phyloP scores from a whole-genome alignment of 2,888 invertebrate species.

The Rhagonycha lutea region DNA sequence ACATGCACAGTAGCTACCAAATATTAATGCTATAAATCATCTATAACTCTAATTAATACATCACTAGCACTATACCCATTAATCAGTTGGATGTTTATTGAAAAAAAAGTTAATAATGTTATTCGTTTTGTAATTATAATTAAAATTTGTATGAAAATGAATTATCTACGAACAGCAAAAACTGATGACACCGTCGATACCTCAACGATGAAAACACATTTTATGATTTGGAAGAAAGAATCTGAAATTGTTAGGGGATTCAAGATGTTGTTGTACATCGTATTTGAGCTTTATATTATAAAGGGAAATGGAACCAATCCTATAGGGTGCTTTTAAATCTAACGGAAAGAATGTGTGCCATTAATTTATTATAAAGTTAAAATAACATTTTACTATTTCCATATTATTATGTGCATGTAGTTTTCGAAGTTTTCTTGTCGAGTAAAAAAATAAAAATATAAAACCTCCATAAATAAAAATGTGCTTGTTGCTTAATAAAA shows the following conservation, averaged over 20 bases:
- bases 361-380: not conserved
- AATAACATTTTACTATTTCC: not conserved
- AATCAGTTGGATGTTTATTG: conserved; percentile 27
- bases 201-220: not conserved
- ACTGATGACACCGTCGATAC: not conserved
- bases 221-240: not conserved
- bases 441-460: not conserved
- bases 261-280: not conserved
- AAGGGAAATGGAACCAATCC: not conserved
- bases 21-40: conserved; percentile 30
- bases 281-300: not conserved
- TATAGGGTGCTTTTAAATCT: not conserved
- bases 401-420: not conserved
- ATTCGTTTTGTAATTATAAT: not conserved
- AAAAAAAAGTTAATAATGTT: conserved; percentile 10
- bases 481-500: not conserved
- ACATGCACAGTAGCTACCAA: not conserved
- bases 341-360: not conserved
- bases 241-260: not conserved
- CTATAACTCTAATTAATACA: conserved; percentile 36
- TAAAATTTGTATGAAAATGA: not conserved
- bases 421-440: not conserved
- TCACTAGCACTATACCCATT: conserved; percentile 34
- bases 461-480: not conserved
- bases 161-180: not conserved